A percentile compares a stretch with the other conserved stretches of the same genome.
Conservation (phyloP, 2,888 invertebrate genomes). For the Panopea generosa region DNA sequence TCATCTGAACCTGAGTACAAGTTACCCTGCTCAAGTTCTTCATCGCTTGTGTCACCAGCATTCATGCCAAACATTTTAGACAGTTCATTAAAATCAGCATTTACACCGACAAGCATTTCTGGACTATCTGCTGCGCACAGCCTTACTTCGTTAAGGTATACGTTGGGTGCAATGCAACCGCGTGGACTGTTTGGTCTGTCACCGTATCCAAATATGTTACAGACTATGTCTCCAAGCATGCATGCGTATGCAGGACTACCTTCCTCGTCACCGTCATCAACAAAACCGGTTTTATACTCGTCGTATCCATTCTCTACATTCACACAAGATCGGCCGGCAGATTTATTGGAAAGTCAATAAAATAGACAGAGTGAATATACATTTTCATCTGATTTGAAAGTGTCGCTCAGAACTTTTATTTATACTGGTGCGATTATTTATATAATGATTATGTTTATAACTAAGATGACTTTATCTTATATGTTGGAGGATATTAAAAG, state of each 20-base stretch:
- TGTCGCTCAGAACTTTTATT: too few species aligned
- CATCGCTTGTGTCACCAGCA: slow-evolving; percentile 8
- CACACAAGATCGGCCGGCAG: slow-evolving; percentile 44
- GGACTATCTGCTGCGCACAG: slow-evolving; percentile 22
- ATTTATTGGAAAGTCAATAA: slow-evolving; percentile 17
- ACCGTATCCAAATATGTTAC: slow-evolving; percentile 14
- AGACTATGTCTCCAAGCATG: slow-evolving; percentile 4
- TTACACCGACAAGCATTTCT: slow-evolving; percentile 78
- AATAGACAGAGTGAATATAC: not conserved
- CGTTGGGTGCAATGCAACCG: slow-evolving; percentile 14
- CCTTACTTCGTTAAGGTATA: slow-evolving; percentile 23
- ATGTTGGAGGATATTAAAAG: too few species aligned
- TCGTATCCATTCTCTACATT: slow-evolving; percentile 49
- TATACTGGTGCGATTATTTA: too few species aligned
- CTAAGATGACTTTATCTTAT: too few species aligned
- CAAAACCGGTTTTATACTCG: slow-evolving; percentile 43
- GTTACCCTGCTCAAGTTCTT: slow-evolving; percentile 10
- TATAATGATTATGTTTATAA: too few species aligned
- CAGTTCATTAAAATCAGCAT: slow-evolving; percentile 80
- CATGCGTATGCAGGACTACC: slow-evolving; percentile 13
- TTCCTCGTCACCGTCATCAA: not conserved
- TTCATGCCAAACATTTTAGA: slow-evolving; percentile 55
- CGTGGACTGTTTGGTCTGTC: slow-evolving; percentile 30
- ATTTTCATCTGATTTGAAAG: too few species aligned
- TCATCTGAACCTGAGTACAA: slow-evolving; percentile 35